Evolutionary conservation across 2,888 invertebrate genomes (phyloP), one percentile per base, ranked within the genome.

Genomic region (Tyria jacobaeae): DNA sequence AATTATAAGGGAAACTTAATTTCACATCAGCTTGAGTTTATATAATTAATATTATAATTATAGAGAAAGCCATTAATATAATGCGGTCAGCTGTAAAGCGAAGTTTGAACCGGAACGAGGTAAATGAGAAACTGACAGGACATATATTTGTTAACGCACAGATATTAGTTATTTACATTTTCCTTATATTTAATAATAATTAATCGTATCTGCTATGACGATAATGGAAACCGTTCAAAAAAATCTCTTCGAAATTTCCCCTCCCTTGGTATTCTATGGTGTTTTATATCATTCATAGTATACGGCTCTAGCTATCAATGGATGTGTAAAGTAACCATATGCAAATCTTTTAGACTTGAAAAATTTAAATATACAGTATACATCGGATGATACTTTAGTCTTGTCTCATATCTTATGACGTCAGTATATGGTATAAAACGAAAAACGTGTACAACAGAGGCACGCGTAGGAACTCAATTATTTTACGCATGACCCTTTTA

Each of bases 31-130:
- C 77, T 73, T 81, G 82, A 78, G 73, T 78, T 80, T 83, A 81
- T 83, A 86, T 86, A 86, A 85, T 86, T 83, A 79, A 84, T 82
- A 83, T 75, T 71, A 78, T 82, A 82, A 84, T 83, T 80, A 77
- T 66, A 79, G 82, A 81, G 84, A 86, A 85, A 84, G 84, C 73
- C 65, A 41, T 60, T 67, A 68, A 74, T 72, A 75, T 73, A 73
- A 77, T 75, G 73, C 74, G 69, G 61, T 60, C 64, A 63, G 63
- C 25, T 63, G 73, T 66, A 49, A 41, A 37, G 64, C 64, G 64
- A 54, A 75, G 63, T 70, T 70, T 63, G 66, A 71, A 75, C 68
- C 70, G 68, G 66, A 74, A 78, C 65, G 57, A 53, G 49, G 54
- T 59, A 60, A 59, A 69, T 73, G 69, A 76, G 69, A 69, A 67